Evolutionary conservation across 2,888 invertebrate genomes (phyloP), one percentile per base, ranked within the genome.

Genomic region (Zele albiditarsus): DNA sequence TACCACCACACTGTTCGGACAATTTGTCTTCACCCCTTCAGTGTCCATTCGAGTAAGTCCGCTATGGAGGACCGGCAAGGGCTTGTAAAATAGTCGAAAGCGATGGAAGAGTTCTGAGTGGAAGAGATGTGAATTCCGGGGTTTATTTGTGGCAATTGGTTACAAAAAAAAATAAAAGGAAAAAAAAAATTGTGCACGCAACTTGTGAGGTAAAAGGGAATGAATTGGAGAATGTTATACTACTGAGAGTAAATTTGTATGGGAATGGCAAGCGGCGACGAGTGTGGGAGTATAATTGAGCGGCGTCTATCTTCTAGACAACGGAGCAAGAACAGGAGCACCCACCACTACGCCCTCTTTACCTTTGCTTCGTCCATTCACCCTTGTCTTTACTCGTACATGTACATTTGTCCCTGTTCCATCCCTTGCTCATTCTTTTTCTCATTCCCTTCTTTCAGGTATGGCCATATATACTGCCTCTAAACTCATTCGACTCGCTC

Each of bases 201-300:
- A 6, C 4, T 31, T 31, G 31, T 31, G 31, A 6, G 31, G 31
- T 3, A 23, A 23, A 28, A 14, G 28, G 38, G 25, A 70, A n/a
- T 57, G 42, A 67, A 60, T 42, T 25, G 33, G 12, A 49, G 27
- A 71, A 27, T 46, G 53, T 60, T 33, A 66, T 62, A 33, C 31
- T 31, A 31, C 31, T 31, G 60, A 68, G 28, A 71, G 74, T 69
- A 62, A 77, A 77, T 75, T 75, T 75, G 77, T 77, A 75, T 71
- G 71, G 67, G 38, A 58, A 58, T 66, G 49, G 53, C 68, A 33
- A 63, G 72, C 68, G 67, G 72, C 42, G 71, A 78, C 27, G 71
- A 78, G 75, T 78, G 80, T 78, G 81, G 80, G 74, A 78, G 82
- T 84, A 80, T 84, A 84, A 85, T 84, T 85, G 84, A 84, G 84